Percentiles rank a stretch among this genome's conserved stretches.
Conservation (phyloP, 2,797 vertebrate species). For the Lindbergichthys nudifrons region DNA sequence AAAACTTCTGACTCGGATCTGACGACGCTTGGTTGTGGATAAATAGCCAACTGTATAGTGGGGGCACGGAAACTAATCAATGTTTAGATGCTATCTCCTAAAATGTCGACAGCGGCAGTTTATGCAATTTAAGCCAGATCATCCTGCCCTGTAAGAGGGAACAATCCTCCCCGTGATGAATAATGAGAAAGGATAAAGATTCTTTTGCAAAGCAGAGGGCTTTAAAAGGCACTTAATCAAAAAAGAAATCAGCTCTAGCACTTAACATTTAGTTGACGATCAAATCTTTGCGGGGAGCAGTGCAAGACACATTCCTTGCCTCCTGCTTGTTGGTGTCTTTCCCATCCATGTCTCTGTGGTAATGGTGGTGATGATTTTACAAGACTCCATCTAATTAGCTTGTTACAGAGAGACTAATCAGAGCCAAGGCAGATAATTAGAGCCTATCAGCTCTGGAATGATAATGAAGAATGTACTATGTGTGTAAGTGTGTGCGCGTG, state of each 20-base stretch:
- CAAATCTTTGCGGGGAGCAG: slow-evolving; percentile 65
- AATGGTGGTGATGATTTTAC: slow-evolving; percentile 82
- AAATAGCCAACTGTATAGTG: slow-evolving; percentile 72
- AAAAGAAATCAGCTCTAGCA: slow-evolving; percentile 71
- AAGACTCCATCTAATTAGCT: slow-evolving; percentile 84
- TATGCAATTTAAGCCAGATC: slow-evolving; percentile 77
- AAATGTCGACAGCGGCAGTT: slow-evolving; percentile 76
- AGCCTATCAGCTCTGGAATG: slow-evolving; percentile 79
- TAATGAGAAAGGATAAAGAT: slow-evolving; percentile 72
- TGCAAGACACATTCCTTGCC: slow-evolving; percentile 60
- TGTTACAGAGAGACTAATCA: slow-evolving; percentile 83
- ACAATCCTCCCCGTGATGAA: slow-evolving; percentile 73
- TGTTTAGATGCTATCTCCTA: slow-evolving; percentile 78
- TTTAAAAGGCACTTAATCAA: slow-evolving; percentile 79
- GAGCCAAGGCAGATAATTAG: slow-evolving; percentile 83
- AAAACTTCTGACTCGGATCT: slow-evolving; percentile 73
- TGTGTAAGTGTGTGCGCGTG: slow-evolving; percentile 19
- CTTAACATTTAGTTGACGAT: slow-evolving; percentile 79
- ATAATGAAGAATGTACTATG: slow-evolving; percentile 76
- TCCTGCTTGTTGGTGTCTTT: slow-evolving; percentile 75
- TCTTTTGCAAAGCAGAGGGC: slow-evolving; percentile 52
- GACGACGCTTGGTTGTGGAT: slow-evolving; percentile 73
- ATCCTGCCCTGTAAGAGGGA: slow-evolving; percentile 65
- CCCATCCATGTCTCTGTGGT: slow-evolving; percentile 76
- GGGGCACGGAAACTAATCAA: slow-evolving; percentile 79